These are phyloP conservation scores for Bursaphelenchus mucronatus DNA, from an alignment of 1,140 invertebrate species.

Conservation along the genomic window DNA sequence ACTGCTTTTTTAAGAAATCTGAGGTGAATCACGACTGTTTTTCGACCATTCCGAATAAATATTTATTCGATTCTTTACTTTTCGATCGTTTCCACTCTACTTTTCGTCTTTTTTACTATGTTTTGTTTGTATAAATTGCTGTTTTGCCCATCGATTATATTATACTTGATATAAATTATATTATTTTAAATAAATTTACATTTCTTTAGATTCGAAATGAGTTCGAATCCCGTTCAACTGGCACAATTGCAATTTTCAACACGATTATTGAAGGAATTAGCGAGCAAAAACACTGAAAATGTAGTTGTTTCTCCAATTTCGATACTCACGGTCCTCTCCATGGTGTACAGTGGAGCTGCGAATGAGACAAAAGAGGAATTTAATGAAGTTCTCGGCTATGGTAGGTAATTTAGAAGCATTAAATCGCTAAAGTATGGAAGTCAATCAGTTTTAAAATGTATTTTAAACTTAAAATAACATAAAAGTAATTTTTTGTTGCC, in stretches of 20 bases:
- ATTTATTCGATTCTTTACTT: no score
- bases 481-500: neutral
- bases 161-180: no score
- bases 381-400: neutral
- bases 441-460: neutral
- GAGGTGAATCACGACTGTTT: no score
- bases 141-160: no score
- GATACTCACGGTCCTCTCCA: neutral
- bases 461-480: conserved; percentile 1
- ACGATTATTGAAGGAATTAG: neutral
- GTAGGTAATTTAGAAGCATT: neutral
- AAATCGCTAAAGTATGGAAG: neutral
- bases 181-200: no score
- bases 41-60: no score
- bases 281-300: neutral
- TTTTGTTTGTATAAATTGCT: no score
- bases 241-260: conserved; percentile 3
- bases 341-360: neutral
- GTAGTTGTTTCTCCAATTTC: conserved; percentile 1
- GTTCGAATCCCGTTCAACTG: neutral
- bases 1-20: no score
- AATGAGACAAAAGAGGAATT: neutral
- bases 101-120: no score
- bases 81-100: no score
- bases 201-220: neutral